Evolutionary conservation across 2,113 vertebrate species (phyloP).

Genomic region (Triplophysa tibetana): DNA sequence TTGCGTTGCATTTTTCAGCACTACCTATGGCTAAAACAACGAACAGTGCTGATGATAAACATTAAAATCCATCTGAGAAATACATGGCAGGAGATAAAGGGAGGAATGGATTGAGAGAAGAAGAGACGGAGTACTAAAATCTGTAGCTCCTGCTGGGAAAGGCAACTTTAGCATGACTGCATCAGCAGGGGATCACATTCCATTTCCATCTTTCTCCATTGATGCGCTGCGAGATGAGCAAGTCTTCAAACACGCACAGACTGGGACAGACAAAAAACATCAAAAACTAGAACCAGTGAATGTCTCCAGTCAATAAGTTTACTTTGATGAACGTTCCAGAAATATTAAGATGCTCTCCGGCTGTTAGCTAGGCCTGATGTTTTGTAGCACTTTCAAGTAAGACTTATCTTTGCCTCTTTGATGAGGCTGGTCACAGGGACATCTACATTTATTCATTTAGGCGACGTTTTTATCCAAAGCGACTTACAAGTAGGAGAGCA

Average conservation of each 20-base stretch:
- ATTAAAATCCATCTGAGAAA: not conserved
- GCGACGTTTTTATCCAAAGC: too few species aligned
- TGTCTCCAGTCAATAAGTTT: conserved; percentile 12
- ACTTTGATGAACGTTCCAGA: not conserved
- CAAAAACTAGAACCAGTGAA: conserved; percentile 18
- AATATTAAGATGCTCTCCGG: conserved; percentile 1
- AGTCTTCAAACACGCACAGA: conserved; percentile 9
- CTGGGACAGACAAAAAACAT: conserved; percentile 11
- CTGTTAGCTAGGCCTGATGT: not conserved
- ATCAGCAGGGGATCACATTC: conserved; percentile 33
- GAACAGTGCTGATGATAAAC: not conserved
- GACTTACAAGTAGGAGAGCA: too few species aligned
- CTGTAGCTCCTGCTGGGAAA: conserved; percentile 25
- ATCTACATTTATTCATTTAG: too few species aligned
- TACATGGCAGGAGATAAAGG: not conserved
- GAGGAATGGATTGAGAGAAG: not conserved
- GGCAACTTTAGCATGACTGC: conserved; percentile 27
- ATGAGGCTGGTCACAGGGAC: not conserved
- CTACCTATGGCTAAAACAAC: conserved; percentile 8
- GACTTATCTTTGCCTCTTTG: not conserved
- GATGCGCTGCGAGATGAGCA: conserved; percentile 5
- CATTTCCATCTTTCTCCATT: conserved; percentile 25
- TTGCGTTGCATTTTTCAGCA: not conserved
- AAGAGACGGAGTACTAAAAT: conserved; percentile 3
- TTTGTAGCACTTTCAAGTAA: not conserved